Base-by-base conservation (phyloP, 1,140 invertebrate genomes). In the Nomia melanderi region DNA sequence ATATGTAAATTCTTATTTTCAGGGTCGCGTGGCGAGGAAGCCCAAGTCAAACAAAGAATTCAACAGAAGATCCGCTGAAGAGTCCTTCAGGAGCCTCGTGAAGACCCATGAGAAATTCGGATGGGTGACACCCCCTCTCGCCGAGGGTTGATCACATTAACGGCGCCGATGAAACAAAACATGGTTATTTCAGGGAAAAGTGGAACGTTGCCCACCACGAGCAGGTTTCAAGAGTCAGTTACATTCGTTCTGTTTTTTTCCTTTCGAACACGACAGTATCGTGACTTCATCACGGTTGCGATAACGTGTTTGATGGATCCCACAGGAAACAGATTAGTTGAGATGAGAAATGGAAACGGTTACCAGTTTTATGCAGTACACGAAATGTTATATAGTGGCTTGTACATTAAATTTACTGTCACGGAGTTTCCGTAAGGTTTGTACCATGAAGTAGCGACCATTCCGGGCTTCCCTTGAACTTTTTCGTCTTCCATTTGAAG, bases 91-190 rank as follows among this genome's bases (percentile, higher is more conserved):
- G 73, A 96, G 96, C 66, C 92, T 97, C 63, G 96, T 97, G 9
- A 97, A 96, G 88, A 97, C 96, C 3, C 96, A 97, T 86, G 96
- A 97, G 84, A 97, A 97, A 87, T 97, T 97, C 86, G 96, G 96
- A 41, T 97, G 96, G 96, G 96, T 97, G 12, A 97, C 96, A 25
- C 96, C 96, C 0, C 94, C 96, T 7, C 92, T 97, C 60, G 94
- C 96, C n/a, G 96, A 97, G 90, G 96, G 96, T 86, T 97, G 94
- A 93, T 47, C 20, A 5, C 2, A 1, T 20, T 3, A 9, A 20
- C 11, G 0, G 6, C 6, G 14, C 6, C 2, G n/a, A 39, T 33
- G 4, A 36, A 44, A 54, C 9, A 6, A 27, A 11, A 47, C 53
- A 23, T 36, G 14, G 54, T 41, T 59, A 29, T 36, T 67, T 47